phyloP scores from a whole-genome alignment of 2,888 invertebrate genomes.

The Dendrolimus pini region DNA sequence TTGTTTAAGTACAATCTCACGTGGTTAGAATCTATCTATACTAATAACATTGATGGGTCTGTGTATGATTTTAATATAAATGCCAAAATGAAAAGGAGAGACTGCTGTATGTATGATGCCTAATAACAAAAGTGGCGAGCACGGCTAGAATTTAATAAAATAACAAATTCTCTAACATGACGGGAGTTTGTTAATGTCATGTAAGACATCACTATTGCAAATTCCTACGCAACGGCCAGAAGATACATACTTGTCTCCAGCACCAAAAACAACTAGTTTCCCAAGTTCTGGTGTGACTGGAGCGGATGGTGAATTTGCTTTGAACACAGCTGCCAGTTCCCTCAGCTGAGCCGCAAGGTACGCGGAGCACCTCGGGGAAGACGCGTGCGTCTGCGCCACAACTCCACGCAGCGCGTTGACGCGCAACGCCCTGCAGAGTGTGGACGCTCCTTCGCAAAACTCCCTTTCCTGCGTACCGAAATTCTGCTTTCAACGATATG shows the following conservation, averaged over 20 bases:
- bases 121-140: no score
- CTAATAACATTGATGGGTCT: no score
- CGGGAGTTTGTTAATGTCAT: no score
- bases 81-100: no score
- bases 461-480: slow-evolving; percentile 80
- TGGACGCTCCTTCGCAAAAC: slow-evolving; percentile 87
- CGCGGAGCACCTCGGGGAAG: slow-evolving; percentile 86
- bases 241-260: slow-evolving; percentile 58
- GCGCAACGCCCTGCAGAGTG: slow-evolving; percentile 82
- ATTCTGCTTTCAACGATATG: no score
- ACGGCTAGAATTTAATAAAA: no score
- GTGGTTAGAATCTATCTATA: no score
- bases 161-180: no score
- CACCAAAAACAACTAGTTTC: slow-evolving; percentile 64
- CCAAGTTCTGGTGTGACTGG: slow-evolving; percentile 60
- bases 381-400: slow-evolving; percentile 87
- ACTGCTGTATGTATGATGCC: no score
- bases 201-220: no score
- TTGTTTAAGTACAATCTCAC: no score
- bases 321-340: slow-evolving; percentile 56
- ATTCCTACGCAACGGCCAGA: not conserved
- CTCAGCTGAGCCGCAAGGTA: slow-evolving; percentile 81
- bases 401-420: slow-evolving; percentile 81
- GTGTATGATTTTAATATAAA: no score
- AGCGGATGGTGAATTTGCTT: slow-evolving; percentile 45